Conservation (phyloP, 2,888 invertebrate genomes). For the Sclerodermus sp. region DNA sequence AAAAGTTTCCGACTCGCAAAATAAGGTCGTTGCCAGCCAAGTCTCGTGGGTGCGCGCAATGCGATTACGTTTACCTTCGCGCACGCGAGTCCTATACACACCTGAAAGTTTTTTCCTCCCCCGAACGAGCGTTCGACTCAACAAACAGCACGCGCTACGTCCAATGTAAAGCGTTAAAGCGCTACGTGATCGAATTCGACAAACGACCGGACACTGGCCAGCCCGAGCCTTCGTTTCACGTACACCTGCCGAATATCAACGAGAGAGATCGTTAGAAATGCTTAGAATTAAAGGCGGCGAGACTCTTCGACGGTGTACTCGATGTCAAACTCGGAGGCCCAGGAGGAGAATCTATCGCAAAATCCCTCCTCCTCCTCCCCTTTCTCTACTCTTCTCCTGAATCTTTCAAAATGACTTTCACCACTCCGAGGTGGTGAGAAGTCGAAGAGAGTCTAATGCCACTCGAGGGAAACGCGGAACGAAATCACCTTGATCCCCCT, state of each 20-base stretch:
- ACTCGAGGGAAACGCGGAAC: no score
- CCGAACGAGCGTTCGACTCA: conserved; percentile 21
- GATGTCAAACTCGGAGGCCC: no score
- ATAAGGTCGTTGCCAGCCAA: conserved; percentile 26
- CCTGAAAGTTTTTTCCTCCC: conserved; percentile 1
- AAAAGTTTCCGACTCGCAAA: no score
- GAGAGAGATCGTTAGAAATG: conserved; percentile 40
- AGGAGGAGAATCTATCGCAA: no score
- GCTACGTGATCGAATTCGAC: conserved; percentile 47
- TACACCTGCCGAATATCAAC: conserved; percentile 37
- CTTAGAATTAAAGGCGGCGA: conserved; percentile 29
- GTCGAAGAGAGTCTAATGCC: no score
- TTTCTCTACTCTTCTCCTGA: no score
- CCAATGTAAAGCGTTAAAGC: conserved; percentile 47
- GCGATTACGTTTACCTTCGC: conserved; percentile 23
- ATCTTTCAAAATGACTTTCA: no score
- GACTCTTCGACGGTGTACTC: conserved; percentile 6
- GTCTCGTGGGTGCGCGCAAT: conserved; percentile 32
- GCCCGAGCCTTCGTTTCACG: conserved; percentile 41
- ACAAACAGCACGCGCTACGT: conserved; percentile 47
- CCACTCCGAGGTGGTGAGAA: no score
- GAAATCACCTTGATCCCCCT: no score
- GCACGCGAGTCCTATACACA: conserved; percentile 6
- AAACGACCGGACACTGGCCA: conserved; percentile 41
- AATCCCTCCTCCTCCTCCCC: no score